Base-by-base conservation (phyloP, 92 coral and sea anemone genomes). In the Porites divaricata region DNA sequence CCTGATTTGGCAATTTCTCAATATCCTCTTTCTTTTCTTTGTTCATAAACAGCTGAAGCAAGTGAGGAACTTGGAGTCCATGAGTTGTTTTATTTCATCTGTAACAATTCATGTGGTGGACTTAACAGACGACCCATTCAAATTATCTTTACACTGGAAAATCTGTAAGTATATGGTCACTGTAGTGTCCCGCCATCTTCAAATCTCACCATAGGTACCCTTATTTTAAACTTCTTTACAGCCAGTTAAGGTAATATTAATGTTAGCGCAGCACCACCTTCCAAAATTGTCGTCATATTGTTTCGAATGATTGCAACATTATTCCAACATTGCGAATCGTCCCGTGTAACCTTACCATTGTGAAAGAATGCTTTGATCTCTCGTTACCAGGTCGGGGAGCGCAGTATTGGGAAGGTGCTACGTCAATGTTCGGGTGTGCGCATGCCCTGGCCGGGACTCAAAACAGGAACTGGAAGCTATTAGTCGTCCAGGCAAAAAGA, bases 361-460 rank as follows among this genome's bases (percentile, higher is more conserved):
- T 67, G 75, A 66, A 19, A 21, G 0, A 24, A 66, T 35, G 45
- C 45, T 35, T 35, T 35, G 45, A 35, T 35, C 45, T 52, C 13
- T 52, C 17, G 21, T 28, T 64, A 52, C 6, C 51, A 93, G 97
- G 20, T 84, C 88, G n/a, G 91, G 92, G 12, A 83, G 63, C 74
- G 95, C 88, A 54, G 87, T 96, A 73, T 81, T 92, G 73, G 99
- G 99, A 1, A 90, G 99, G 41, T 88, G 98, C 19, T 84, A 90
- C 15, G 93, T 96, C 50, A 98, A 96, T 24, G 94, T 94, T 50
- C 94, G 99, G 41, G 99, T 96, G 57, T 96, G 99, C 89, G 99
- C 99, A 92, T 96, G 99, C 87, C 99, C 99, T 54, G 99, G 99
- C 3, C 87, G 99, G 69, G 99, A 96, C 87, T 95, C 98, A 23